Conservation (phyloP, 2,797 vertebrate genomes). For the Clamator glandarius region DNA sequence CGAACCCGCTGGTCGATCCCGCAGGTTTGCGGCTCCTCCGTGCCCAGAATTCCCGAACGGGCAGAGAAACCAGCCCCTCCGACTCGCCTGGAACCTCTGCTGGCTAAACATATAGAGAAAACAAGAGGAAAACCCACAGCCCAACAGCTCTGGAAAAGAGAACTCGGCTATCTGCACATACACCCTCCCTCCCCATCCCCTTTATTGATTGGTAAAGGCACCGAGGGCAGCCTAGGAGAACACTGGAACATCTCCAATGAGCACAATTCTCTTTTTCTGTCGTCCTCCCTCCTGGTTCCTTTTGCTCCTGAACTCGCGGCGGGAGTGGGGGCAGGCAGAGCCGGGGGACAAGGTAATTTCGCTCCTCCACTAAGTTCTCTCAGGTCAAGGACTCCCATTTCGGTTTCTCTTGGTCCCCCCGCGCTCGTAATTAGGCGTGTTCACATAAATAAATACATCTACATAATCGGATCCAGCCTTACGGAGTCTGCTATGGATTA, state of each 20-base stretch:
- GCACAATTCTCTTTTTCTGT: conserved; percentile 31
- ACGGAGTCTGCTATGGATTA: not conserved
- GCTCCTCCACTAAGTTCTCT: not conserved
- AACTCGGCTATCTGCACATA: not conserved
- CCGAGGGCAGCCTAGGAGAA: not conserved
- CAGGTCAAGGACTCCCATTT: conserved; percentile 6
- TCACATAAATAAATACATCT: conserved; percentile 13
- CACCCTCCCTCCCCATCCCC: not conserved
- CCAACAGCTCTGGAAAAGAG: not conserved
- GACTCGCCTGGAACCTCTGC: too few relatives aligned
- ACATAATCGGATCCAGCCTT: not conserved
- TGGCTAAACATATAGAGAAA: not conserved
- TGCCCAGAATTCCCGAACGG: too few relatives aligned
- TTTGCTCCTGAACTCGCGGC: conserved; percentile 67
- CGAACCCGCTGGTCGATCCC: too few relatives aligned
- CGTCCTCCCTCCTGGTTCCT: conserved; percentile 69
- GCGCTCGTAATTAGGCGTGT: not conserved
- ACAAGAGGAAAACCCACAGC: rapidly evolving
- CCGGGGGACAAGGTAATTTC: conserved; percentile 36
- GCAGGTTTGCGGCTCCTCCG: too few relatives aligned
- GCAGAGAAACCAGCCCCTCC: too few relatives aligned
- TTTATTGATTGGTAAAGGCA: conserved; percentile 42
- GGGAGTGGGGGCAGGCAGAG: not conserved
- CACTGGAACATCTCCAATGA: conserved; percentile 65
- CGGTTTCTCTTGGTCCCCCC: not conserved